A percentile compares a stretch with the other conserved stretches of the same genome.
Conservation (phyloP, 1,140 invertebrate species). For the Conopomorpha cramerella region DNA sequence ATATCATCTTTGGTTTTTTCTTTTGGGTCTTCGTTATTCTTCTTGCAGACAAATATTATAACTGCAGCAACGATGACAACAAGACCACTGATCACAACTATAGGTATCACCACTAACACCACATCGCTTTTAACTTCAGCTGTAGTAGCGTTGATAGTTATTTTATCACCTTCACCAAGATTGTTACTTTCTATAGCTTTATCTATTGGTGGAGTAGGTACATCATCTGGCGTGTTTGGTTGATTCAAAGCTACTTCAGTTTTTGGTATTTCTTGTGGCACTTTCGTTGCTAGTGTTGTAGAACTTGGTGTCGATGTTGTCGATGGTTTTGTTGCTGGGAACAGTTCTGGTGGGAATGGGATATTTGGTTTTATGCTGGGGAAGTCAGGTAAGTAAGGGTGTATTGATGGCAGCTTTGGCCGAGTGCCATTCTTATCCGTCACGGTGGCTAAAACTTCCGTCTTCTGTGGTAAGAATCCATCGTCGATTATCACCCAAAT, state of each 20-base stretch:
- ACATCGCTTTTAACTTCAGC: constrained; percentile 20
- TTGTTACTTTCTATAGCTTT: constrained; percentile 16
- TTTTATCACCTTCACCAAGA: constrained; percentile 11
- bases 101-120: constrained; percentile 32
- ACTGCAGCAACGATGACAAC: constrained; percentile 40
- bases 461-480: constrained; percentile 34
- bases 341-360: constrained; percentile 15
- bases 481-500: constrained; percentile 42
- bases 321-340: constrained; percentile 12
- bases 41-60: constrained; percentile 41
- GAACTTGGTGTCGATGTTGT: constrained; percentile 34
- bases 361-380: too few relatives aligned
- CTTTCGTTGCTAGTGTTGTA: constrained; percentile 16
- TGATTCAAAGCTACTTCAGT: constrained; percentile 18
- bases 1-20: constrained; percentile 40
- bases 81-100: constrained; percentile 35
- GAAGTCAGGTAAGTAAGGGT: too few relatives aligned
- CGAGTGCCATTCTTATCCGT: constrained; percentile 22
- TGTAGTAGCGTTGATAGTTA: constrained; percentile 14
- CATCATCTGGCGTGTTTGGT: constrained; percentile 15
- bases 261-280: constrained; percentile 27
- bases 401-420: constrained; percentile 27
- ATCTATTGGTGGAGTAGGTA: too few relatives aligned
- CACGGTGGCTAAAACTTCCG: constrained; percentile 39
- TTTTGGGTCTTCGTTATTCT: constrained; percentile 23